These are phyloP conservation scores for Staurois parvus DNA, from an alignment of 2,797 vertebrate species.

Conservation along the genomic window DNA sequence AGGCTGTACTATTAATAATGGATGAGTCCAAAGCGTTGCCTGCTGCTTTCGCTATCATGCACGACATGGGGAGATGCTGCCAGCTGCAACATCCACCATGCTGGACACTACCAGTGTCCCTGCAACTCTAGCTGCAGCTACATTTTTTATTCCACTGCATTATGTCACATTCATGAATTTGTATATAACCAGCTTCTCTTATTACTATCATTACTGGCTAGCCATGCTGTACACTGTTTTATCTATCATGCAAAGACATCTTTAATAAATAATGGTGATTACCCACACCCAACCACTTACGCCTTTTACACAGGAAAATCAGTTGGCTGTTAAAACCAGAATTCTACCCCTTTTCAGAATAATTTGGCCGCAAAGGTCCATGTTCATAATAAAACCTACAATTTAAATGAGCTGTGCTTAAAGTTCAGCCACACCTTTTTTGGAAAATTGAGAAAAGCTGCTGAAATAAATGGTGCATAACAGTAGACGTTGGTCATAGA, in stretches of 20 bases:
- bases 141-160: neutral
- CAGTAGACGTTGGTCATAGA: no score
- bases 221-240: neutral
- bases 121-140: neutral
- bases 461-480: no score
- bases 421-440: no score
- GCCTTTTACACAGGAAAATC: neutral
- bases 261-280: neutral
- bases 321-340: neutral
- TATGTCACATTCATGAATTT: neutral
- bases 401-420: no score
- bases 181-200: neutral
- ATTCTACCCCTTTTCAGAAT: neutral
- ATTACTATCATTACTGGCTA: neutral
- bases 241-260: neutral
- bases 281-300: no score
- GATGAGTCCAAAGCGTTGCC: constrained; percentile 69
- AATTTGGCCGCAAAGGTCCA: neutral
- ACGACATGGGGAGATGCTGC: constrained; percentile 63
- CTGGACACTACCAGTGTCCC: constrained; percentile 22
- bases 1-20: constrained; percentile 74
- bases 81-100: constrained; percentile 59
- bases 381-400: no score
- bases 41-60: constrained; percentile 62
- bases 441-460: no score